Conservation (phyloP, 2,113 vertebrate genomes). For the Propithecus coquereli region DNA sequence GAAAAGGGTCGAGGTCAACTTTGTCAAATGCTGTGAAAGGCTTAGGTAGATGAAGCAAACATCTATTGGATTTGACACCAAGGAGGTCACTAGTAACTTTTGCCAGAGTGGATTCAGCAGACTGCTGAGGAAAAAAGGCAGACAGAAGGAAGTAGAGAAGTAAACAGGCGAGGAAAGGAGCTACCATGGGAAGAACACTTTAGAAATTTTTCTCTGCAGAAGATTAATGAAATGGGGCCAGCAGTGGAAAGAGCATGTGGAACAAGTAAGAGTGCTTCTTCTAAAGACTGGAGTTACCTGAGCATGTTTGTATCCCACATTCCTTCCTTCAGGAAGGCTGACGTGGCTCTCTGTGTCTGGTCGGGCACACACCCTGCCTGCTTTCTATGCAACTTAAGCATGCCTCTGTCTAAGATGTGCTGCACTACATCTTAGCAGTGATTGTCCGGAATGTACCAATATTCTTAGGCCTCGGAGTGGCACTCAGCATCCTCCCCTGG, state of each 20-base stretch:
- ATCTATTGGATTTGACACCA: neutral
- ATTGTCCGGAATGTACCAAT: neutral
- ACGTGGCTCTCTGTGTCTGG: fast-evolving
- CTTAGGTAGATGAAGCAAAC: neutral
- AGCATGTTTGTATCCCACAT: neutral
- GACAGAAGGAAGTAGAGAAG: neutral
- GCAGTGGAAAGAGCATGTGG: neutral
- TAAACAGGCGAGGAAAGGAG: neutral
- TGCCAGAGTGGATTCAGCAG: neutral
- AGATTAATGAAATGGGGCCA: neutral
- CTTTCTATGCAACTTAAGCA: neutral
- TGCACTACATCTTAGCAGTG: no score
- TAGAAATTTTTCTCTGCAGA: neutral
- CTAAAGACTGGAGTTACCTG: neutral
- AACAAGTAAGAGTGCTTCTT: neutral
- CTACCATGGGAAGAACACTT: neutral
- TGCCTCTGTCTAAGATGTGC: neutral
- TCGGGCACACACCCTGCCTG: neutral
- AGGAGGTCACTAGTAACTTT: neutral
- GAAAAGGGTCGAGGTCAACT: neutral
- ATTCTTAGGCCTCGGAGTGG: neutral
- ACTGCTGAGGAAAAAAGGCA: neutral
- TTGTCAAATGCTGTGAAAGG: neutral
- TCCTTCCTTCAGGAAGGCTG: neutral
- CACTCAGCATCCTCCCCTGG: neutral